Base-by-base conservation (phyloP, 2,113 vertebrate genomes). In the Monarcha castaneiventris region DNA sequence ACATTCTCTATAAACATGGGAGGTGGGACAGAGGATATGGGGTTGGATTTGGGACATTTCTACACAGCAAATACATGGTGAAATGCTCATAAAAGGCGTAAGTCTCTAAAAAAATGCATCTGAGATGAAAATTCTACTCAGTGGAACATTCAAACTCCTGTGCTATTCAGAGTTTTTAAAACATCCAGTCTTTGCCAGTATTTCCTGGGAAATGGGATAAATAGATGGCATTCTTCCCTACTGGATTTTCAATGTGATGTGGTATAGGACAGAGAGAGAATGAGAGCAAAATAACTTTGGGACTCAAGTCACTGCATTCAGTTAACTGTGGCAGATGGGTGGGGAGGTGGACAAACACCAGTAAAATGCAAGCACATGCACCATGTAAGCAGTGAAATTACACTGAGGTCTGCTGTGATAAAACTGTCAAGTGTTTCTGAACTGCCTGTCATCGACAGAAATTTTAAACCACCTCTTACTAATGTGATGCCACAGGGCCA, bases 351-450 rank as follows among this genome's bases (percentile, higher is more conserved):
- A 58, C 43, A 69, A 85, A 80, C 49, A 83, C 10, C 79, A 66
- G 55, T 77, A 59, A 92, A 96, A 68, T 6, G 11, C 48, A 90
- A 92, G 68, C 39, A 92, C n/a, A 12, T 30, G 49, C 32, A 77
- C 29, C 55, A 58, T 3, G 5, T n/a, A 91, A 94, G 61, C 67
- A 83, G 39, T 59, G 43, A 76, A 54, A 79, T 90, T 25, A 74
- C 62, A 75, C 33, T 14, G 59, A 58, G 72, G 58, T 63, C 43
- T 9, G 3, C 64, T 66, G 55, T 58, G 83, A 62, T 92, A 74
- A 81, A 93, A 77, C 79, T 92, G 74, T 72, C 88, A 90, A 52
- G 59, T 77, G 32, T 74, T 29, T 91, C 82, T 86, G 78, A 79
- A 68, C 32, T 33, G 72, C 79, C 59, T 41, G 21, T 92, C 94